Evolutionary conservation across 1,140 invertebrate genomes (phyloP).

Genomic region (Ceratitis capitata): DNA sequence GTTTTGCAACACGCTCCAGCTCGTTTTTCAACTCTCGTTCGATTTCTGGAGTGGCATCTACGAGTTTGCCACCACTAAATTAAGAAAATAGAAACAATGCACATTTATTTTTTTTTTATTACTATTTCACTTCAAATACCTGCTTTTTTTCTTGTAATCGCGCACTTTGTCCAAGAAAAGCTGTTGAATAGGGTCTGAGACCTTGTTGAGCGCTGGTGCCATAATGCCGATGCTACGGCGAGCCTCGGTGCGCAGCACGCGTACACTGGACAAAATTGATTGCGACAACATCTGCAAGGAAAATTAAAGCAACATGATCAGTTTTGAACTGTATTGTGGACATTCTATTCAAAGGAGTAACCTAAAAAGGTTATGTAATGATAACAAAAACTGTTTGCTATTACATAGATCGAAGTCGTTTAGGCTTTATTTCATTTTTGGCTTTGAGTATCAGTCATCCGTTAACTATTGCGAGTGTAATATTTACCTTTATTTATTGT

Average conservation of each 20-base stretch:
- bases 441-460: too few relatives aligned
- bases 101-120: not conserved
- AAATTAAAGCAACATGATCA: not conserved
- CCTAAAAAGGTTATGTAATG: constrained; percentile 64
- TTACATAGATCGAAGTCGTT: not conserved
- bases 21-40: constrained; percentile 79
- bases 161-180: constrained; percentile 92
- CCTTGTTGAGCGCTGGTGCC: constrained; percentile 77
- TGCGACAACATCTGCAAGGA: constrained; percentile 61
- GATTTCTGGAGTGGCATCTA: constrained; percentile 81
- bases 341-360: constrained; percentile 44
- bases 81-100: not conserved
- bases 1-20: constrained; percentile 80
- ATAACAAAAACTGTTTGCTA: not conserved
- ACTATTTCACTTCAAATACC: constrained; percentile 47
- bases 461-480: too few relatives aligned
- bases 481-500: not conserved
- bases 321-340: not conserved
- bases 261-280: constrained; percentile 56
- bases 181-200: constrained; percentile 90
- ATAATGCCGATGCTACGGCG: constrained; percentile 74
- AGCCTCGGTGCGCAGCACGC: constrained; percentile 55
- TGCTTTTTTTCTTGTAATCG: constrained; percentile 77
- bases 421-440: not conserved
- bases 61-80: constrained; percentile 80